Percentiles rank a stretch among this genome's conserved stretches.
Evolutionary conservation across 2,888 invertebrate genomes (phyloP).

Genomic region (Aphelenchoides bicaudatus): DNA sequence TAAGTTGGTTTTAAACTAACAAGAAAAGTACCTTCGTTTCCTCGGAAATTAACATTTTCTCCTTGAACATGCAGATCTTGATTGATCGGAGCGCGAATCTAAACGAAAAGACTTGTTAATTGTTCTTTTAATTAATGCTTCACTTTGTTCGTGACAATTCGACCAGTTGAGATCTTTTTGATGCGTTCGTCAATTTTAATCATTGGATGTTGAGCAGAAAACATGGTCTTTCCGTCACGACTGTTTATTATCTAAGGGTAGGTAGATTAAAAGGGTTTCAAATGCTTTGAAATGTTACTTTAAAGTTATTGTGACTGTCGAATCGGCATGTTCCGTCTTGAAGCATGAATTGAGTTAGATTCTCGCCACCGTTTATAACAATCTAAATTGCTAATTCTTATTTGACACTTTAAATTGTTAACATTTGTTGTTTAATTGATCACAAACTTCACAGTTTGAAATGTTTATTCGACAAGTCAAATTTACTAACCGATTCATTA

Average conservation of each 20-base stretch:
- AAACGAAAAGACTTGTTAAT: not conserved
- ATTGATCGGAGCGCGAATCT: conserved; percentile 53
- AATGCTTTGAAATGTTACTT: conserved; percentile 25
- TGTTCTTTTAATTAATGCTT: not conserved
- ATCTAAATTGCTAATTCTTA: conserved; percentile 39
- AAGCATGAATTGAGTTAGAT: conserved; percentile 42
- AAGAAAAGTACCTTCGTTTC: conserved; percentile 59
- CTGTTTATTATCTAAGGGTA: conserved; percentile 19
- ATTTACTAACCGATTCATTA: too few relatives aligned
- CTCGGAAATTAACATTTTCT: conserved; percentile 49
- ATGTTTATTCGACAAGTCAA: too few relatives aligned
- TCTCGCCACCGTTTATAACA: conserved; percentile 38
- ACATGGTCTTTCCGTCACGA: conserved; percentile 44
- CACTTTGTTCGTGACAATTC: conserved; percentile 54
- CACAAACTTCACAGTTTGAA: too few relatives aligned
- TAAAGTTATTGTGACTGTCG: conserved; percentile 48
- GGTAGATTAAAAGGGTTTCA: not conserved
- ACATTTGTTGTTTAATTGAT: too few relatives aligned
- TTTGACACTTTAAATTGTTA: not conserved
- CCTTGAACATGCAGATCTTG: conserved; percentile 45
- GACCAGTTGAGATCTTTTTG: conserved; percentile 42
- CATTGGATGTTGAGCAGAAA: conserved; percentile 56
- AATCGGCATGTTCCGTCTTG: conserved; percentile 50
- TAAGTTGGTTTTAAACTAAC: too few relatives aligned
- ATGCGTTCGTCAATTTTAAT: conserved; percentile 51